Evolutionary conservation across 53 echinoderm and acorn worm species (phyloP).

Genomic region (Holothuria leucospilota): DNA sequence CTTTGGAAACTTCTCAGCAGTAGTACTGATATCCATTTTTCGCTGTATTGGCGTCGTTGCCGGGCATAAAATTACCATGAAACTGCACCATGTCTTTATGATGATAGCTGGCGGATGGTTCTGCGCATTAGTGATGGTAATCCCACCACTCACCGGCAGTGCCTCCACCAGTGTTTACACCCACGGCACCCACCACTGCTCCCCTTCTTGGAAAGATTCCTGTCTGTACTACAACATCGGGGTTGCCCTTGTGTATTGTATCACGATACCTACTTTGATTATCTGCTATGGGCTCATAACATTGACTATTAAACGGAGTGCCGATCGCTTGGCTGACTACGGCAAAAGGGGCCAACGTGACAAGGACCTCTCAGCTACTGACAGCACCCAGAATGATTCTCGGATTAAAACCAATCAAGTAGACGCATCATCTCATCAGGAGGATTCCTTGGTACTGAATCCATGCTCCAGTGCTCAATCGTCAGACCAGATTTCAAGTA

Average conservation of each 20-base stretch:
- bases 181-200: conserved; percentile 17
- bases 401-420: no score
- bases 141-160: not conserved
- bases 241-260: not conserved
- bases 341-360: no score
- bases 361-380: no score
- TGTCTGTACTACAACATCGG: conserved; percentile 3
- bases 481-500: no score
- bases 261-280: not conserved
- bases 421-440: no score
- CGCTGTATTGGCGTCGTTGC: not conserved
- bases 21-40: conserved; percentile 3
- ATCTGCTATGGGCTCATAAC: not conserved
- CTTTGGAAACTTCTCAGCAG: conserved; percentile 33
- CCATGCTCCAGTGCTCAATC: no score
- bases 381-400: no score
- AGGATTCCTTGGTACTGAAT: no score
- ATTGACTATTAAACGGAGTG: not conserved
- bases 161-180: not conserved
- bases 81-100: not conserved
- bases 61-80: not conserved
- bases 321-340: not conserved
- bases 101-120: not conserved
- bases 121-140: not conserved
- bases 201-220: conserved; percentile 2